These are phyloP conservation scores for Labeo rohita DNA, from an alignment of 2,113 vertebrate genomes.

Conservation along the genomic window DNA sequence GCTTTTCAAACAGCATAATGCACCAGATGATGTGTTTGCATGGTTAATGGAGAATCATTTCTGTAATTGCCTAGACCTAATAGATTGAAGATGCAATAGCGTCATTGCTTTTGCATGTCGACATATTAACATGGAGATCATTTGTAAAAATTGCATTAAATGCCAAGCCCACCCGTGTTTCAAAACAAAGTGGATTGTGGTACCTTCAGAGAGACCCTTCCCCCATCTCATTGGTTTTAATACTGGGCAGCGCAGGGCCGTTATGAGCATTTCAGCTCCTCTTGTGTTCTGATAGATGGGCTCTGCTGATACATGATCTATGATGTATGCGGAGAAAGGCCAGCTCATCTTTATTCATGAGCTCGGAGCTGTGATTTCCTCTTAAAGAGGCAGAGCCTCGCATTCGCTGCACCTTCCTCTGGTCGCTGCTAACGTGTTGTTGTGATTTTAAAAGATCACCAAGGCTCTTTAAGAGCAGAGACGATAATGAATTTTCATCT, in stretches of 20 bases:
- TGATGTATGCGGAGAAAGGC: conserved; percentile 82
- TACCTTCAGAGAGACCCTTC: conserved; percentile 37
- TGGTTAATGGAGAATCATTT: conserved; percentile 26
- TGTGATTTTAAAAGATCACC: conserved; percentile 9
- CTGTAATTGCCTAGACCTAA: not conserved
- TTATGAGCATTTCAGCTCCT: conserved; percentile 60
- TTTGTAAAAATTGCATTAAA: conserved; percentile 30
- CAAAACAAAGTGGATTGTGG: conserved; percentile 15
- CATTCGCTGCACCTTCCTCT: not conserved
- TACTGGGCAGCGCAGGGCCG: conserved; percentile 50
- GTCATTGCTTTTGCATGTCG: conserved; percentile 30
- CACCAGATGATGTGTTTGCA: not conserved
- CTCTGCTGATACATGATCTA: conserved; percentile 82
- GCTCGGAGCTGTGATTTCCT: conserved; percentile 69
- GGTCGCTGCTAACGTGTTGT: not conserved
- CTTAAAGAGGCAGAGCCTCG: conserved; percentile 78
- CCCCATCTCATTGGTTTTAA: conserved; percentile 54
- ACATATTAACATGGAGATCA: conserved; percentile 18
- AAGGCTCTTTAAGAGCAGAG: not conserved
- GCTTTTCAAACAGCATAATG: not conserved
- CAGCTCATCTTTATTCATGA: conserved; percentile 86
- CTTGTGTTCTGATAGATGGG: conserved; percentile 61
- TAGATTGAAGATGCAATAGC: conserved; percentile 1
- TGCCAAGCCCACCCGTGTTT: conserved; percentile 18
- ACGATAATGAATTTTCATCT: conserved; percentile 35